Conservation (phyloP, 2,113 vertebrate genomes). For the Haemorhous mexicanus region DNA sequence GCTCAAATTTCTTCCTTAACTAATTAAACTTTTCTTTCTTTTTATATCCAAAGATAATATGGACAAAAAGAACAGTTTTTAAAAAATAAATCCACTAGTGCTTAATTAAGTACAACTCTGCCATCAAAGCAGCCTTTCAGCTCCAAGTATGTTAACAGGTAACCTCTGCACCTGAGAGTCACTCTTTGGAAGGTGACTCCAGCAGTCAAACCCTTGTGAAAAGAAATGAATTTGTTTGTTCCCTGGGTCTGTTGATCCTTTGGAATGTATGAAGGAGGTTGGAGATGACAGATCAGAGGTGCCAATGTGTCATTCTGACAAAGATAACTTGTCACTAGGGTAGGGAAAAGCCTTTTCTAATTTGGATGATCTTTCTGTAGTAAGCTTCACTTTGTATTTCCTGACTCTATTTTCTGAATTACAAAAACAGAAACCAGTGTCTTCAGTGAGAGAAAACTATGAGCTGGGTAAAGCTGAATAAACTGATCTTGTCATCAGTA, state of each 20-base stretch:
- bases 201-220: background rate
- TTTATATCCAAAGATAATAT: slow-evolving; percentile 74
- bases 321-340: background rate
- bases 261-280: background rate
- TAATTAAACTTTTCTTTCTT: slow-evolving; percentile 84
- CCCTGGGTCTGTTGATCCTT: background rate
- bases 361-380: background rate
- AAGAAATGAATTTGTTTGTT: background rate
- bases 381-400: background rate
- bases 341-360: background rate
- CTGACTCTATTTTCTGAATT: background rate
- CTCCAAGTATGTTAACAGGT: background rate
- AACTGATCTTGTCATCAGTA: background rate
- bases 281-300: background rate
- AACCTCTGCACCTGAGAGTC: background rate
- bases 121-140: background rate
- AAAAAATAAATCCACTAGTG: slow-evolving; percentile 13
- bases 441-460: background rate
- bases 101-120: slow-evolving; percentile 24
- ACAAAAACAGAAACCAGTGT: background rate
- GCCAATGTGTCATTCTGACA: background rate
- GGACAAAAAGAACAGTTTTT: slow-evolving; percentile 3
- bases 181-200: background rate
- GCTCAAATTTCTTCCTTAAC: slow-evolving; percentile 86
- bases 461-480: background rate